These are phyloP conservation scores for Xyrichtys novacula DNA, from an alignment of 2,797 vertebrate species.

Conservation along the genomic window DNA sequence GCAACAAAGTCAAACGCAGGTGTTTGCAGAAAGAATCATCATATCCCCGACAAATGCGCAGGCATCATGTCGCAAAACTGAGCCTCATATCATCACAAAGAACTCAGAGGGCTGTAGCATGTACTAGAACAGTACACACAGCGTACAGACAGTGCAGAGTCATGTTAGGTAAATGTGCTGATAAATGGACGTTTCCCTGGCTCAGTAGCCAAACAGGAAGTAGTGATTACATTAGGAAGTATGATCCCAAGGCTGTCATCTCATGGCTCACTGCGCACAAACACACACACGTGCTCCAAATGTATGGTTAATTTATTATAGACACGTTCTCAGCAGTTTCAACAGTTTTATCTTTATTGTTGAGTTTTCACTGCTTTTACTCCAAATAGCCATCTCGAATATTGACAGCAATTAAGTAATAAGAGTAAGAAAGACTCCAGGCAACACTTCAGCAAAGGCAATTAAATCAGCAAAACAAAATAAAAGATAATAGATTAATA, in stretches of 20 bases:
- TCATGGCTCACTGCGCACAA: slow-evolving; percentile 57
- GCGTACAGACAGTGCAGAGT: slow-evolving; percentile 6
- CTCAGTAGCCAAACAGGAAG: slow-evolving; percentile 62
- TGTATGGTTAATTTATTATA: slow-evolving; percentile 1
- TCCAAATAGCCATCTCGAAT: too few relatives aligned
- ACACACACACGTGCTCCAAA: slow-evolving; percentile 17
- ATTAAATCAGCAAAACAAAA: neutral
- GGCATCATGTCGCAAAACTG: slow-evolving; percentile 19
- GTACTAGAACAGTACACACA: neutral
- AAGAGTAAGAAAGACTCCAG: neutral
- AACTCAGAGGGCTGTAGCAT: neutral
- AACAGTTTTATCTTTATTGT: too few relatives aligned
- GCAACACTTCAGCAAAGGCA: neutral
- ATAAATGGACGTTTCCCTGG: slow-evolving; percentile 44
- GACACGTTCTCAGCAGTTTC: slow-evolving; percentile 10
- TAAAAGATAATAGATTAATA: neutral
- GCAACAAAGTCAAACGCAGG: slow-evolving; percentile 4
- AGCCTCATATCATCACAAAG: neutral
- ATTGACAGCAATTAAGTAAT: too few relatives aligned
- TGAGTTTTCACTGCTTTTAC: too few relatives aligned
- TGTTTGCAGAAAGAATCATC: slow-evolving; percentile 38
- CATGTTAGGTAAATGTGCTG: slow-evolving; percentile 19
- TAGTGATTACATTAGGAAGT: slow-evolving; percentile 60
- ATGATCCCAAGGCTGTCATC: slow-evolving; percentile 60
- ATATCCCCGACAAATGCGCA: slow-evolving; percentile 19